Evolutionary conservation across 2,888 invertebrate species (phyloP).

Genomic region (Orchesella flavescens): DNA sequence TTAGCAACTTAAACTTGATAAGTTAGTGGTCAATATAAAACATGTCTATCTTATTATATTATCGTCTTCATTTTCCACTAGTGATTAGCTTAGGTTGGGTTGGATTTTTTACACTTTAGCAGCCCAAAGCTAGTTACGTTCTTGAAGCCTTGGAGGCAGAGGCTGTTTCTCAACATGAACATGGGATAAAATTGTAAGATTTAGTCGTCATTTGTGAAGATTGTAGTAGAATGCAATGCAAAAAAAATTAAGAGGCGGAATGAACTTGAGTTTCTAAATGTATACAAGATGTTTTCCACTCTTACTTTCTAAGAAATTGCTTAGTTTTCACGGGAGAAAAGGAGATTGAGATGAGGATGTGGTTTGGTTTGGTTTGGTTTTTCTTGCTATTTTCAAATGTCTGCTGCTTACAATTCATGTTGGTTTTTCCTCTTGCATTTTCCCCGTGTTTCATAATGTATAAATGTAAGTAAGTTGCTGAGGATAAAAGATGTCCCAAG

Average conservation of each 20-base stretch:
- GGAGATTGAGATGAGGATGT: conserved; percentile 23
- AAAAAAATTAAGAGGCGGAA: too few species aligned
- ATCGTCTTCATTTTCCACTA: conserved; percentile 15
- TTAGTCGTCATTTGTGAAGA: too few species aligned
- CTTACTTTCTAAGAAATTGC: neutral
- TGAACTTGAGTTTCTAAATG: too few species aligned
- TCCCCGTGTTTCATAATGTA: conserved; percentile 24
- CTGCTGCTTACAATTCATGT: neutral
- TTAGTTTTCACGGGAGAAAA: neutral
- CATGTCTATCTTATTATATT: neutral
- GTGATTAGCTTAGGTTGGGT: neutral
- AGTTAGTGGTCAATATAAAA: too few species aligned
- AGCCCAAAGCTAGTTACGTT: too few species aligned
- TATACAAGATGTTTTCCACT: neutral
- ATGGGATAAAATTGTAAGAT: too few species aligned
- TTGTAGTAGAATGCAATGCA: too few species aligned
- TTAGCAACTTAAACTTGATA: too few species aligned
- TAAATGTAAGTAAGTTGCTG: conserved; percentile 9
- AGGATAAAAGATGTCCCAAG: conserved; percentile 55
- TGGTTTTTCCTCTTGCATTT: conserved; percentile 34
- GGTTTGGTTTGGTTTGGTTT: neutral
- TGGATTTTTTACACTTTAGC: too few species aligned
- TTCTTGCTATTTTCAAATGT: neutral
- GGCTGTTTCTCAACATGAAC: too few species aligned
- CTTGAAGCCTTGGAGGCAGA: too few species aligned